Evolutionary conservation across 2,888 invertebrate species (phyloP).

Genomic region (Caenorhabditis sp.): DNA sequence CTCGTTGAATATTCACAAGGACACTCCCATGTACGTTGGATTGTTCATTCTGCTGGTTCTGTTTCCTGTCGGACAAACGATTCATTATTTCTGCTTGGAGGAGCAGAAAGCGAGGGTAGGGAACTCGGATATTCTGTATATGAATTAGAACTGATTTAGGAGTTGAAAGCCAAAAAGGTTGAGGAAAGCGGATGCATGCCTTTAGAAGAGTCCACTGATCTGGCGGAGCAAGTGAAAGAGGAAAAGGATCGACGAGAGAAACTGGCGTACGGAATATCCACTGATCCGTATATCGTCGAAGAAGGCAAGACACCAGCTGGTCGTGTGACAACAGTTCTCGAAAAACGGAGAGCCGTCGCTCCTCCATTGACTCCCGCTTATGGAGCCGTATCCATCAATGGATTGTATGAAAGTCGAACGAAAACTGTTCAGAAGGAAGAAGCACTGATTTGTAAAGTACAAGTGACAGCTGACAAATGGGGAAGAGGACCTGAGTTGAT

Average conservation of each 20-base stretch:
- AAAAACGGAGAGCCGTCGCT: conserved; percentile 6
- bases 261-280: conserved; percentile 42
- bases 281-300: conserved; percentile 30
- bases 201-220: not conserved
- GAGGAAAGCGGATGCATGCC: no score
- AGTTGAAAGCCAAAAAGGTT: not conserved
- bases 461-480: conserved; percentile 44
- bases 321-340: conserved; percentile 31
- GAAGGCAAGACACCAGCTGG: conserved; percentile 44
- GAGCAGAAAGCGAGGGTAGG: conserved; percentile 24
- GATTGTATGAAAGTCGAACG: conserved; percentile 32
- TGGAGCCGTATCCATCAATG: conserved; percentile 23
- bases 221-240: conserved; percentile 9
- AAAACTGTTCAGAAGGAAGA: conserved; percentile 48
- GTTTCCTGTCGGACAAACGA: conserved; percentile 34
- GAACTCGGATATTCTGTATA: no score
- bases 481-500: conserved; percentile 44
- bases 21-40: conserved; percentile 35
- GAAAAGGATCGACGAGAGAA: conserved; percentile 32
- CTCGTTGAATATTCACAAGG: conserved; percentile 1
- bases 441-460: conserved; percentile 15
- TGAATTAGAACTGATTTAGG: conserved; percentile 5
- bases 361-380: conserved; percentile 44
- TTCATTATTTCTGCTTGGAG: conserved; percentile 50
- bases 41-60: not conserved